A percentile compares a stretch with the other conserved stretches of the same genome.
phyloP scores from a whole-genome alignment of 2,888 invertebrate species.

The Epistrophe grossulariae region DNA sequence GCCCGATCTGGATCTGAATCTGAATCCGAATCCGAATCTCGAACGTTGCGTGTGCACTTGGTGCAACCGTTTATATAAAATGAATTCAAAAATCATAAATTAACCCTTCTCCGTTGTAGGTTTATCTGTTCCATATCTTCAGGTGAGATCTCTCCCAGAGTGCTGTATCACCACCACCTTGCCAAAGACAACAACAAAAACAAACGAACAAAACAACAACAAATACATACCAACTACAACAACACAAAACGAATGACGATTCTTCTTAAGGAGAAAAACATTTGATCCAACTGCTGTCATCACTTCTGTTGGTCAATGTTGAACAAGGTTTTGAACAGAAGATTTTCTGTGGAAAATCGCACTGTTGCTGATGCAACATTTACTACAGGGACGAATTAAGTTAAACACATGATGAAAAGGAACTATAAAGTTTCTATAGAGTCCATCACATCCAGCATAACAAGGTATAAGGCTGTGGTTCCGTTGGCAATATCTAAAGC shows the following conservation, averaged over 20 bases:
- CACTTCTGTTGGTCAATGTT: constrained; percentile 76
- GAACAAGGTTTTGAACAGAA: constrained; percentile 75
- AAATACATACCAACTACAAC: constrained; percentile 29
- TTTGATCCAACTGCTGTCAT: constrained; percentile 76
- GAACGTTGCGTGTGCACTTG: constrained; percentile 75
- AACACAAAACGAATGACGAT: constrained; percentile 70
- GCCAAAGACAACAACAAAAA: constrained; percentile 45
- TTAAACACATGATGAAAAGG: neutral
- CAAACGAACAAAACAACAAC: constrained; percentile 28
- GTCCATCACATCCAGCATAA: too few relatives aligned
- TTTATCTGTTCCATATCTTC: constrained; percentile 73
- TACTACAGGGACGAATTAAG: neutral
- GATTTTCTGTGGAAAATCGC: constrained; percentile 74
- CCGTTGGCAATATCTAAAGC: too few relatives aligned
- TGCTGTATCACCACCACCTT: constrained; percentile 69
- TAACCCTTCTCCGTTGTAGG: constrained; percentile 74
- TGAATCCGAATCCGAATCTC: constrained; percentile 60
- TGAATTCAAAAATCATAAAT: constrained; percentile 77
- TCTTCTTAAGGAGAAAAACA: constrained; percentile 75
- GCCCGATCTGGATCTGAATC: constrained; percentile 66
- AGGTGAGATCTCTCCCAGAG: constrained; percentile 70
- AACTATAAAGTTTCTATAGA: too few relatives aligned
- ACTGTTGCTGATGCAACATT: constrained; percentile 34
- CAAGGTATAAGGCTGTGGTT: too few relatives aligned
- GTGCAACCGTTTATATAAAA: constrained; percentile 76